phyloP scores from a whole-genome alignment of 2,797 vertebrate species.

The Moxostoma hubbsi region DNA sequence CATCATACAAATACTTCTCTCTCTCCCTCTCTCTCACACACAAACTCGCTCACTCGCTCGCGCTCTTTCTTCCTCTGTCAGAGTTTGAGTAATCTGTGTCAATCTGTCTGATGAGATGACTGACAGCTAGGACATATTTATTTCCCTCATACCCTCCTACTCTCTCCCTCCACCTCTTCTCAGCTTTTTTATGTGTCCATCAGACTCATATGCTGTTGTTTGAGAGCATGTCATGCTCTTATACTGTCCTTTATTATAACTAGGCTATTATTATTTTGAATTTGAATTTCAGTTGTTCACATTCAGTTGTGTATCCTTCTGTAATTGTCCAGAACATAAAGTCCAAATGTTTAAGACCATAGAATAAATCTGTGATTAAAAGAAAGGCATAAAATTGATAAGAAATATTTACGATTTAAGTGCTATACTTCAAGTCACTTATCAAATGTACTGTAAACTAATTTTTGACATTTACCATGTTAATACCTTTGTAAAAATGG shows the following conservation, averaged over 20 bases:
- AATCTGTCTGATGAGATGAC: conserved; percentile 70
- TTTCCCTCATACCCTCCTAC: conserved; percentile 63
- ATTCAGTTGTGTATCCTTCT: not conserved
- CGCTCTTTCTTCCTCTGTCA: conserved; percentile 59
- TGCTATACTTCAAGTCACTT: too few species aligned
- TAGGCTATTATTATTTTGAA: not conserved
- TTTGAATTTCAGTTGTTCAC: not conserved
- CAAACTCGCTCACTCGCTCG: conserved; percentile 14
- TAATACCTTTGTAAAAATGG: too few species aligned
- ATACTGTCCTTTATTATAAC: not conserved
- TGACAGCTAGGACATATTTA: conserved; percentile 71
- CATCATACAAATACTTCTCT: conserved; percentile 79
- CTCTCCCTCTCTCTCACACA: conserved; percentile 40
- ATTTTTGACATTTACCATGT: too few species aligned
- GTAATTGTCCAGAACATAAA: not conserved
- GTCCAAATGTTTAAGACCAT: too few species aligned
- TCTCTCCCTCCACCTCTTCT: conserved; percentile 29
- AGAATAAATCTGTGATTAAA: too few species aligned
- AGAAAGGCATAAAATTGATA: too few species aligned
- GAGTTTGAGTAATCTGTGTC: conserved; percentile 68
- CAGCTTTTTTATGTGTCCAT: conserved; percentile 6
- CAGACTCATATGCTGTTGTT: not conserved
- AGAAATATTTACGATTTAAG: too few species aligned
- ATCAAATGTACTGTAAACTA: too few species aligned
- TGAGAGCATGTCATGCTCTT: not conserved